Conservation (phyloP, 2,113 vertebrate genomes). For the Odobenus rosmarus region DNA sequence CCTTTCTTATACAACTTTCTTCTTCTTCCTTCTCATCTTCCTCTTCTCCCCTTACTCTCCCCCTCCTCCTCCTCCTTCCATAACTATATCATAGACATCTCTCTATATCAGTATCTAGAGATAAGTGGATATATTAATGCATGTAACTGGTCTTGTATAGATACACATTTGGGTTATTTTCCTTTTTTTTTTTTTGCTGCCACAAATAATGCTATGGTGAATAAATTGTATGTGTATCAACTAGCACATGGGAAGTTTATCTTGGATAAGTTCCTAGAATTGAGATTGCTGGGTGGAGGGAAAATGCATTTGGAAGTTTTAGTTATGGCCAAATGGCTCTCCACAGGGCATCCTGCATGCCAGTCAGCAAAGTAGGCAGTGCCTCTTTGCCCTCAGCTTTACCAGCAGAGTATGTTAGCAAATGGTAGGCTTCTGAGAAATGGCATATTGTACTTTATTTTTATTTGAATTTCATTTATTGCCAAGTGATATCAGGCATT, state of each 20-base stretch:
- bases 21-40: background rate
- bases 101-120: background rate
- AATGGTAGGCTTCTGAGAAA: background rate
- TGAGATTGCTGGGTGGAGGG: background rate
- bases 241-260: background rate
- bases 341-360: no score
- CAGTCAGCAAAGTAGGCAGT: background rate
- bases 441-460: background rate
- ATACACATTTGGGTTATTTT: background rate
- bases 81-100: background rate
- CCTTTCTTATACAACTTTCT: background rate
- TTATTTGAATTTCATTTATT: background rate
- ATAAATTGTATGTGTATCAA: background rate
- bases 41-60: no score
- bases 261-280: background rate
- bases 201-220: background rate
- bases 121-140: background rate
- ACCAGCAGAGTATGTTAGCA: background rate
- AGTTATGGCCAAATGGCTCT: background rate
- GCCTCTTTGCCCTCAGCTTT: background rate
- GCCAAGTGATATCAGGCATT: background rate
- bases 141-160: background rate
- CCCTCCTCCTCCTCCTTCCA: background rate
- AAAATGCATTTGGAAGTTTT: background rate
- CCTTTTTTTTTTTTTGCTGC: background rate